Conservation (phyloP, 2,888 invertebrate species). For the Cotesia congregata region DNA sequence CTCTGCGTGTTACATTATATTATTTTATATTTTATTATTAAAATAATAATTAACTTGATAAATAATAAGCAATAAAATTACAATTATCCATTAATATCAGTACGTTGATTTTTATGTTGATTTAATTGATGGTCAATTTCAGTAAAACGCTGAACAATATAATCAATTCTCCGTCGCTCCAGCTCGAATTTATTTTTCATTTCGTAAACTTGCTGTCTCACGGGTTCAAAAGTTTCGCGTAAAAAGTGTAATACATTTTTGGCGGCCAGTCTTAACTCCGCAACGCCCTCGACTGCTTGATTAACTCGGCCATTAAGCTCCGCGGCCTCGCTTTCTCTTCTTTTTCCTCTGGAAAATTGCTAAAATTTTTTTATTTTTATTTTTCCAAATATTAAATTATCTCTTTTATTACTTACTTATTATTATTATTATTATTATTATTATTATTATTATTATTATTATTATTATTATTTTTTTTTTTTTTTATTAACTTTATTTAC, state of each 20-base stretch:
- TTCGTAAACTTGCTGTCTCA: slow-evolving; percentile 61
- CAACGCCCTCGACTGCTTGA: slow-evolving; percentile 62
- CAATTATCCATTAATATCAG: slow-evolving; percentile 30
- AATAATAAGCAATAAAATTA: slow-evolving; percentile 3
- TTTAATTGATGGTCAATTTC: slow-evolving; percentile 63
- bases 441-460: no score
- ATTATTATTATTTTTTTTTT: no score
- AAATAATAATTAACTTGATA: not conserved
- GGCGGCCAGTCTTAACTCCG: slow-evolving; percentile 61
- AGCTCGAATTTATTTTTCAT: slow-evolving; percentile 64
- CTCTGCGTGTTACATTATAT: slow-evolving; percentile 21
- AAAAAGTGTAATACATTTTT: slow-evolving; percentile 60
- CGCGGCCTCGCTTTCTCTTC: slow-evolving; percentile 60
- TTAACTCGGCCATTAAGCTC: slow-evolving; percentile 62
- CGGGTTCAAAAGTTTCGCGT: slow-evolving; percentile 24
- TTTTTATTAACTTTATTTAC: slow-evolving; percentile 46
- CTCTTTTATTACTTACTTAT: not conserved
- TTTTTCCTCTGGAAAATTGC: slow-evolving; percentile 63
- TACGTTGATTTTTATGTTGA: slow-evolving; percentile 51
- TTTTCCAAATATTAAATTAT: not conserved
- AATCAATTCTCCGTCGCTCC: slow-evolving; percentile 63
- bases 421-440: no score
- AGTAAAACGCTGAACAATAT: slow-evolving; percentile 59
- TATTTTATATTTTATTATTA: not conserved
- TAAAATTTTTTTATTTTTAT: slow-evolving; percentile 43